Percentiles rank a stretch among this genome's conserved stretches.
phyloP scores from a whole-genome alignment of 2,888 invertebrate species.

The Xylocampa areola region DNA sequence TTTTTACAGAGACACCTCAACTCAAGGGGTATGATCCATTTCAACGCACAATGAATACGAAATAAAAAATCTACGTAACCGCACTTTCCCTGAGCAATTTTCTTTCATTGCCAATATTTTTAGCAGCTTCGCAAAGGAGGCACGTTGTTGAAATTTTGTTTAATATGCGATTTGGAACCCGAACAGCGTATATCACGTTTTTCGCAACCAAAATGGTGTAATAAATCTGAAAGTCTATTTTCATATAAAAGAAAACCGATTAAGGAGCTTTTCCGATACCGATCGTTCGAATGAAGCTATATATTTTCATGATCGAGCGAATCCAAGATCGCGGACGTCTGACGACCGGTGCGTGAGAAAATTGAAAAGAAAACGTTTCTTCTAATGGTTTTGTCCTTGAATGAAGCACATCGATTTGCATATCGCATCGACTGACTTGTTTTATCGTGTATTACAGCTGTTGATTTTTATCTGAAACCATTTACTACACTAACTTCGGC shows the following conservation, averaged over 20 bases:
- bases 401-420: constrained; percentile 46
- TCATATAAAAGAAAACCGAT: constrained; percentile 90
- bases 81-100: constrained; percentile 84
- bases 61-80: constrained; percentile 87
- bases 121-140: constrained; percentile 72
- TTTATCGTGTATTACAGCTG: constrained; percentile 9
- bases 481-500: not conserved
- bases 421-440: constrained; percentile 17
- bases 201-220: constrained; percentile 83
- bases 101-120: constrained; percentile 84
- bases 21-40: constrained; percentile 77
- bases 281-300: constrained; percentile 88
- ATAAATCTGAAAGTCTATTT: constrained; percentile 89
- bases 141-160: constrained; percentile 83
- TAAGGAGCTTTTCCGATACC: constrained; percentile 88
- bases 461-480: constrained; percentile 13
- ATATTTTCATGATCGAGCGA: constrained; percentile 89
- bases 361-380: constrained; percentile 85
- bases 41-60: constrained; percentile 85
- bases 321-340: constrained; percentile 86
- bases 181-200: constrained; percentile 81
- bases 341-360: constrained; percentile 86
- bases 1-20: constrained; percentile 66
- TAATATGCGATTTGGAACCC: constrained; percentile 83
- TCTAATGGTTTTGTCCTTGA: constrained; percentile 79